phyloP scores from a whole-genome alignment of 2,113 vertebrate species.

The Gymnarchus niloticus region DNA sequence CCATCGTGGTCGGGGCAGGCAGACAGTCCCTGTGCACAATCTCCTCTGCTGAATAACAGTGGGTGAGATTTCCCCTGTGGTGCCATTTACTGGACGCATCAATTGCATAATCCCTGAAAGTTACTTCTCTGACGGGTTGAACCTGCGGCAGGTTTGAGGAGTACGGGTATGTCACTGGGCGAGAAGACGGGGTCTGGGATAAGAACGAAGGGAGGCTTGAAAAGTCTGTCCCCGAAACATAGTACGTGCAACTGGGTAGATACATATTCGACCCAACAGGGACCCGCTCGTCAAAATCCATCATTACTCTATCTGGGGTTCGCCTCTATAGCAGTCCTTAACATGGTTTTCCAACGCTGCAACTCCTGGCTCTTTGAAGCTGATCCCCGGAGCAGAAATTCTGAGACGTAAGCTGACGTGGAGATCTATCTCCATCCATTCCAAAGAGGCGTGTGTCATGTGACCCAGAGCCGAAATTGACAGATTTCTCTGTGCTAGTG shows the following conservation, averaged over 20 bases:
- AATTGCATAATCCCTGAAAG: slow-evolving; percentile 96
- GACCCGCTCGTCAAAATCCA: slow-evolving; percentile 99
- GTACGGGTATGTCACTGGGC: slow-evolving; percentile 93
- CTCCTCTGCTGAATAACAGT: slow-evolving; percentile 92
- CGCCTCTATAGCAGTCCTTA: slow-evolving; percentile 85
- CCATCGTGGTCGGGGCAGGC: slow-evolving; percentile 77
- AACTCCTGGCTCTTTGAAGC: slow-evolving; percentile 95
- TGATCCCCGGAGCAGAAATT: slow-evolving; percentile 93
- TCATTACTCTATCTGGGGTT: slow-evolving; percentile 84
- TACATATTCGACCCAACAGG: slow-evolving; percentile 99
- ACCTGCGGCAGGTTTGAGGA: slow-evolving; percentile 95
- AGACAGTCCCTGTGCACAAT: slow-evolving; percentile 94
- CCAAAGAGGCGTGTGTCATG: slow-evolving; percentile 90
- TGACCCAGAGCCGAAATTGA: slow-evolving; percentile 92
- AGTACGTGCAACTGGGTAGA: slow-evolving; percentile 98
- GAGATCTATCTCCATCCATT: slow-evolving; percentile 96
- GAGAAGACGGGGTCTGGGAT: slow-evolving; percentile 90
- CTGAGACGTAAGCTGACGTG: slow-evolving; percentile 99
- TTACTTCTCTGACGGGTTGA: slow-evolving; percentile 92
- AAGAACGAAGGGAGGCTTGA: slow-evolving; percentile 95
- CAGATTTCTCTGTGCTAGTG: slow-evolving; percentile 55
- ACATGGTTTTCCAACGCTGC: slow-evolving; percentile 86
- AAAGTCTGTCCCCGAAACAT: slow-evolving; percentile 95
- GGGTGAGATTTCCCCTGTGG: slow-evolving; percentile 83
- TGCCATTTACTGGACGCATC: slow-evolving; percentile 94